A percentile compares a stretch with the other conserved stretches of the same genome.
Conservation (phyloP, 2,888 invertebrate genomes). For the Phalera bucephala region DNA sequence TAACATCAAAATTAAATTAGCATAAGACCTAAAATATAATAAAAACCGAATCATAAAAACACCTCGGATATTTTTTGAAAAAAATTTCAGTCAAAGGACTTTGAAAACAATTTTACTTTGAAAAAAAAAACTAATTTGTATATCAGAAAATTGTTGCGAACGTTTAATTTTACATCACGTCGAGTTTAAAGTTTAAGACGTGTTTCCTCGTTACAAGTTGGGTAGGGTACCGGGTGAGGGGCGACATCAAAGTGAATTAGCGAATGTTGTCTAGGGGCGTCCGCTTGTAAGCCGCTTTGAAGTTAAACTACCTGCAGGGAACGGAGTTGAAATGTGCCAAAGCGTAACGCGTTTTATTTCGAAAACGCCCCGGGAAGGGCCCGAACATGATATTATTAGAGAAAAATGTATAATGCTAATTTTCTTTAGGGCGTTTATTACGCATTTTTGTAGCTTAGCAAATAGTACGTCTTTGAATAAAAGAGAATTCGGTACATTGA, state of each 20-base stretch:
- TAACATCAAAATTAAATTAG: too few relatives aligned
- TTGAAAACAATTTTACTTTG: too few relatives aligned
- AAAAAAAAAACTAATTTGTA: too few relatives aligned
- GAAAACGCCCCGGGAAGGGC: conserved; percentile 39
- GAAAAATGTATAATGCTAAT: conserved; percentile 29
- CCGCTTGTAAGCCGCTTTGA: conserved; percentile 80
- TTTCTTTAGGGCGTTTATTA: conserved; percentile 9
- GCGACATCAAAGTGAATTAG: conserved; percentile 82
- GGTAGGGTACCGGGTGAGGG: conserved; percentile 46
- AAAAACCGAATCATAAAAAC: not conserved
- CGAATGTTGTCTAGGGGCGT: conserved; percentile 81
- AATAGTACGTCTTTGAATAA: too few relatives aligned
- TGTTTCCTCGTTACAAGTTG: conserved; percentile 69
- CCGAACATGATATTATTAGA: conserved; percentile 13
- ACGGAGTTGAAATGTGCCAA: conserved; percentile 61
- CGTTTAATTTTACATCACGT: conserved; percentile 65
- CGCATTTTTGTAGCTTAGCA: conserved; percentile 6
- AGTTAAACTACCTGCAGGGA: conserved; percentile 70
- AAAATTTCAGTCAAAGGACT: conserved; percentile 44
- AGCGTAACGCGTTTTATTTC: conserved; percentile 62
- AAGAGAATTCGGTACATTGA: too few relatives aligned
- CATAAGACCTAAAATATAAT: too few relatives aligned
- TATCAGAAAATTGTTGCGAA: conserved; percentile 64
- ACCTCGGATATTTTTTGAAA: not conserved
- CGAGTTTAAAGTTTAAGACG: conserved; percentile 73